Base-by-base conservation (phyloP, 2,797 vertebrate species). In the Melanotaenia trifasciata region DNA sequence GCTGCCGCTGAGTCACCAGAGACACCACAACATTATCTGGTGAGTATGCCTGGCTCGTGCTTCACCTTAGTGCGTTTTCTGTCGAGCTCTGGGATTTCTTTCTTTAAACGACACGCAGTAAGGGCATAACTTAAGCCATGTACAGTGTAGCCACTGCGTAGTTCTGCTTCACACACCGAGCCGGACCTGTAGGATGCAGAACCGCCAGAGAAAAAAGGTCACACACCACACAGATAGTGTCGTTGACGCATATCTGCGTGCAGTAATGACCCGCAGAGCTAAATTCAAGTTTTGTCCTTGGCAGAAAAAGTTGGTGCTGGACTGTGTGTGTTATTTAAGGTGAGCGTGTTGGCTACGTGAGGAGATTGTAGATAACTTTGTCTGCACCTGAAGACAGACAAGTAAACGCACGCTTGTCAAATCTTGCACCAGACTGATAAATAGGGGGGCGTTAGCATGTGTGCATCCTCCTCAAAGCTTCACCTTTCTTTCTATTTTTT, bases 201-300 rank as follows among this genome's bases (percentile, higher is more conserved):
- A 53, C 64, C 56, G 35, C 67, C 43, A 14, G 36, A 43, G 65
- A 84, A 77, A 10, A 72, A 90, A 43, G 88, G 90, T 89, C 88
- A 84, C 6, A 35, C 59, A 45, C 70, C 67, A 11, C 53, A 5
- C 57, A 47, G 18, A 60, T 60, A 26, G 69, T 57, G 70, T 47
- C 81, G 54, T 11, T 76, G 81, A 81, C 81, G 85, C 85, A 80
- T 67, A 67, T 13, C 67, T 53, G 80, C 83, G 74, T 60, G 70
- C 78, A 12, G 0, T 74, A 59, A 38, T 24, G 38, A 28, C 45
- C 72, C n/a, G 73, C 64, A 59, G n/a, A 64, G 64, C 67, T 14
- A 0, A 6, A 33, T 35, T 38, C n/a, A 90, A 88, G 81, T 92
- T 89, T 64, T 68, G 78, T 30, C 86, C 87, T 89, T 87, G 87